Base-by-base conservation (phyloP, 2,888 invertebrate genomes). In the Lydus trimaculatus region DNA sequence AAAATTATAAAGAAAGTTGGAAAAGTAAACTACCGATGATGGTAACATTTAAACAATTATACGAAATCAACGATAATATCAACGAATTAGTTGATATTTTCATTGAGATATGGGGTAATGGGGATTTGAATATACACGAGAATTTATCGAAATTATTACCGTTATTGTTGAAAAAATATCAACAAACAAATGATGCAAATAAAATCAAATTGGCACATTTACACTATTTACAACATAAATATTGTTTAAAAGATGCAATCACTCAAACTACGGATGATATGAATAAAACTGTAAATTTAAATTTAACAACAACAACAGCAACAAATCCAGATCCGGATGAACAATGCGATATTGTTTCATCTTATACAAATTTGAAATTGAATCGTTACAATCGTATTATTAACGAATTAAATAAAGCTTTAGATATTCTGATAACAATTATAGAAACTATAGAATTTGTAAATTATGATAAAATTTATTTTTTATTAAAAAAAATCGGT, bases 1-100 rank as follows among this genome's bases (percentile, higher is more conserved):
- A 36, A 2, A 3, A 17, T 2, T 70, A 67, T 17, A 64, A 59
- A 9, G 25, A 25, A 4, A 52, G 36, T n/a, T 70, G 67, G 67
- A 63, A 63, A 33, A 70, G 70, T 63, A 67, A 67, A 64, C n/a
- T 67, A 15, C 58, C 67, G 2, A 67, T 70, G 67, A 63, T 56
- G 64, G n/a, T 52, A 11, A 48, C 39, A 7, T 61, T 58, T 11
- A 31, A 36, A n/a, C 17, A 61, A 15, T 61, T 70, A n/a, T 62
- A 9, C 3, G 23, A 70, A 43, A n/a, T 67, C 1, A 58, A 58
- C 13, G 36, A 39, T 2, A 31, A 23, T 4, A 65, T 52, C n/a
- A 17, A 0, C n/a, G 33, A 23, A n/a, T 61, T 39, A 39, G 43
- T 25, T 9, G 20, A 20, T 13, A n/a, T 70, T 15, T 66, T 70